Evolutionary conservation across 1,140 invertebrate species (phyloP).

Genomic region (Zaprionus taronus): DNA sequence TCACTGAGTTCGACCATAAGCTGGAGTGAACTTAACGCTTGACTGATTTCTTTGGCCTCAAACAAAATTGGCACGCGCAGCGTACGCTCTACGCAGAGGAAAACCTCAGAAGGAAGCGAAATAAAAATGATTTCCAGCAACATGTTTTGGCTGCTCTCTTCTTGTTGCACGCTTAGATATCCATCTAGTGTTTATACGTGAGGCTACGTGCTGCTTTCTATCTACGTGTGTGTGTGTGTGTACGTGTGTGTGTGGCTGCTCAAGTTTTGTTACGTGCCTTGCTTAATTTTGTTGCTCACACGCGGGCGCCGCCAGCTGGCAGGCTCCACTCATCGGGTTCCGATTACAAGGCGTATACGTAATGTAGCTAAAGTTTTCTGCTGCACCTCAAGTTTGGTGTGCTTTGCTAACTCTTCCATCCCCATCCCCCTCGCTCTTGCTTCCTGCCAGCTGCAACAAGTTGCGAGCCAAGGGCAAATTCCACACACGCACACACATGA

Average conservation of each 20-base stretch:
- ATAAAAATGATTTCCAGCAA: slow-evolving; percentile 53
- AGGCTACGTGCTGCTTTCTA: slow-evolving; percentile 27
- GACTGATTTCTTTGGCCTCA: slow-evolving; percentile 72
- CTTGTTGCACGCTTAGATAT: slow-evolving; percentile 40
- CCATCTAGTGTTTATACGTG: slow-evolving; percentile 53
- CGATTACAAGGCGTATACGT: slow-evolving; percentile 58
- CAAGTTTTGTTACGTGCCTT: slow-evolving; percentile 70
- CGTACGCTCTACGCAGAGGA: neutral
- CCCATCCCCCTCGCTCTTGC: neutral
- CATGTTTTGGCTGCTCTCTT: slow-evolving; percentile 41
- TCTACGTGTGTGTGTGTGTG: too few species aligned
- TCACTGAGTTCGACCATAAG: slow-evolving; percentile 12
- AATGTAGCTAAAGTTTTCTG: slow-evolving; percentile 54
- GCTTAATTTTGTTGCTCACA: slow-evolving; percentile 63
- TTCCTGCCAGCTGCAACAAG: slow-evolving; percentile 62
- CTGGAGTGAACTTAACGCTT: slow-evolving; percentile 61
- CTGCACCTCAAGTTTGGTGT: slow-evolving; percentile 32
- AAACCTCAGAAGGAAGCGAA: slow-evolving; percentile 22
- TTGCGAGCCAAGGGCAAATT: slow-evolving; percentile 33
- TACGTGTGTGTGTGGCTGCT: slow-evolving; percentile 25
- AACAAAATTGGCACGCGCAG: slow-evolving; percentile 60
- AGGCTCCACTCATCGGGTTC: slow-evolving; percentile 54
- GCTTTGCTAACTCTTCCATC: neutral
- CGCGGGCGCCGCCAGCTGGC: slow-evolving; percentile 7
- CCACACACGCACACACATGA: slow-evolving; percentile 2